Evolutionary conservation across 2,888 invertebrate species (phyloP).

Genomic region (Agrenia bidenticulata): DNA sequence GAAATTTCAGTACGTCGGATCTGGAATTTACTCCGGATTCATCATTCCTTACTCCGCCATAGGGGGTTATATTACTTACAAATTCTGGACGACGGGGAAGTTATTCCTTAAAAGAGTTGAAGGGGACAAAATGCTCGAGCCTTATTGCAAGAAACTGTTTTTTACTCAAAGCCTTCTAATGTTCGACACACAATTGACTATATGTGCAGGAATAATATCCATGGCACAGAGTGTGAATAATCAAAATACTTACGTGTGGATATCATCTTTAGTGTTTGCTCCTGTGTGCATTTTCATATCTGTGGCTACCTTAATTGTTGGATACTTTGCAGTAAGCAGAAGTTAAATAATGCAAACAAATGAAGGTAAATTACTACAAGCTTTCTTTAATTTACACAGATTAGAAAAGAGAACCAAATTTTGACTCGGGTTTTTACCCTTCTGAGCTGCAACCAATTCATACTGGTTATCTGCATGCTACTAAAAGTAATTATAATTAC

Average conservation of each 20-base stretch:
- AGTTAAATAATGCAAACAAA: no score
- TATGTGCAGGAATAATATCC: constrained; percentile 40
- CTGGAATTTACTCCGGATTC: constrained; percentile 37
- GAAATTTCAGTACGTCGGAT: constrained; percentile 21
- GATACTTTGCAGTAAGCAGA: constrained; percentile 38
- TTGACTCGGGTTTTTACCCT: constrained; percentile 39
- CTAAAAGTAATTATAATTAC: constrained; percentile 30
- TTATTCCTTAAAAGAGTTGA: constrained; percentile 37
- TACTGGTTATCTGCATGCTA: constrained; percentile 36
- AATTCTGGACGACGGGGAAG: constrained; percentile 41
- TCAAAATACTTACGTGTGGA: constrained; percentile 31
- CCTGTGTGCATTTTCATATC: constrained; percentile 36
- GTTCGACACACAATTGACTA: constrained; percentile 42
- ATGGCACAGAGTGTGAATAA: constrained; percentile 40
- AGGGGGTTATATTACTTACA: constrained; percentile 37
- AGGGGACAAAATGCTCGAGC: constrained; percentile 33
- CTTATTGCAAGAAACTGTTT: constrained; percentile 38
- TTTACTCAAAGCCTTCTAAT: constrained; percentile 40
- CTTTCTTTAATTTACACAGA: constrained; percentile 23
- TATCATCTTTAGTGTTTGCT: constrained; percentile 37
- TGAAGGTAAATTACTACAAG: no score
- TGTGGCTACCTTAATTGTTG: constrained; percentile 32
- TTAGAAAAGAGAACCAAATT: constrained; percentile 37
- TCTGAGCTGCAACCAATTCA: constrained; percentile 38
- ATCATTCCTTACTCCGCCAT: constrained; percentile 37